A percentile compares a stretch with the other conserved stretches of the same genome.
Evolutionary conservation across 1,140 invertebrate genomes (phyloP).

Genomic region (Tribolium castaneum): DNA sequence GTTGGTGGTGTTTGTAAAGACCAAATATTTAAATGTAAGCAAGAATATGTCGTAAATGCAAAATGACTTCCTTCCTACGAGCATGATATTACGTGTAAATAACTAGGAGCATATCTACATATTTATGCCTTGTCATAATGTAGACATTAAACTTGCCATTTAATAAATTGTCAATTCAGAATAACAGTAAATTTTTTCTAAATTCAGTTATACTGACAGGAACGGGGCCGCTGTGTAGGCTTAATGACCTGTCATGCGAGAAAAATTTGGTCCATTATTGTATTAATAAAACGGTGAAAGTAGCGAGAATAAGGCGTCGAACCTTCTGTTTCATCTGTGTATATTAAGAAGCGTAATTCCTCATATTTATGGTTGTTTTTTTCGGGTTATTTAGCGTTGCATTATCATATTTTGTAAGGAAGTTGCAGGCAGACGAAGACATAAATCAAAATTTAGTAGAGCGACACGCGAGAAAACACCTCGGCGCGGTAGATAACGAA

Average conservation of each 20-base stretch:
- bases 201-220: neutral
- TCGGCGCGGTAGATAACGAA: slow-evolving; percentile 42
- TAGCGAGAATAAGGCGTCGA: neutral
- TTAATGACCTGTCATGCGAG: neutral
- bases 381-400: slow-evolving; percentile 11
- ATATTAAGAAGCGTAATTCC: slow-evolving; percentile 21
- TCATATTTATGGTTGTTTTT: slow-evolving; percentile 23
- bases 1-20: no score
- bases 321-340: slow-evolving; percentile 13
- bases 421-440: slow-evolving; percentile 26
- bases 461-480: slow-evolving; percentile 39
- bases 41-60: no score
- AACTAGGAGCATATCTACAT: no score
- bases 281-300: neutral
- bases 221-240: neutral
- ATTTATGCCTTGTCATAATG: no score
- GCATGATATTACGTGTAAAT: no score
- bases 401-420: slow-evolving; percentile 36
- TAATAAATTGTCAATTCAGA: no score
- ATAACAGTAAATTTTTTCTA: no score
- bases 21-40: no score
- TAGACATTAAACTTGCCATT: no score
- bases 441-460: slow-evolving; percentile 51
- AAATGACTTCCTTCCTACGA: no score
- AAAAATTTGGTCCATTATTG: neutral